Percentiles rank a stretch among this genome's conserved stretches.
Conservation (phyloP, 2,888 invertebrate species). For the Callinectes sapidus region DNA sequence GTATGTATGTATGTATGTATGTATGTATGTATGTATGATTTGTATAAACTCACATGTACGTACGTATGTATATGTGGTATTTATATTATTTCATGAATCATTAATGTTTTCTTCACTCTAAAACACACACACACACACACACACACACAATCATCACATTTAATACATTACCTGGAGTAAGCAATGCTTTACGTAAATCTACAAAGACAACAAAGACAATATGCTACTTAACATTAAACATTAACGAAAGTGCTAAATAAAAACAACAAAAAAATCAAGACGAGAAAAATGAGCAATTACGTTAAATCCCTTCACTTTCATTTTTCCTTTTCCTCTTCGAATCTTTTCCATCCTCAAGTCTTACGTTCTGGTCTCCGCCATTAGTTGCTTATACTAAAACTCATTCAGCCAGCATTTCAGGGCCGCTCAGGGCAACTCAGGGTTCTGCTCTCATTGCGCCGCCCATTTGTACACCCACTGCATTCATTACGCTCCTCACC, state of each 20-base stretch:
- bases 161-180: too few species aligned
- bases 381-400: not conserved
- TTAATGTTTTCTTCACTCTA: not conserved
- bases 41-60: too few species aligned
- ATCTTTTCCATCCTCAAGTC: not conserved
- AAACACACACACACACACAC: not conserved
- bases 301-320: not conserved
- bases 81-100: not conserved
- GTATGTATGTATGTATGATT: not conserved
- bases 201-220: not conserved
- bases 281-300: not conserved
- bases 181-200: too few species aligned
- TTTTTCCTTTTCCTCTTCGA: not conserved
- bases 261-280: not conserved
- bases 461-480: not conserved
- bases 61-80: not conserved
- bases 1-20: not conserved
- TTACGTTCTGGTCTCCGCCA: not conserved
- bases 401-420: not conserved
- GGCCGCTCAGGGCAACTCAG: not conserved
- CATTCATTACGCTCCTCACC: slow-evolving; percentile 22
- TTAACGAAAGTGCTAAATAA: not conserved
- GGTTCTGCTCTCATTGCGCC: not conserved
- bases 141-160: too few species aligned
- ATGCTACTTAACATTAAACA: not conserved